Percentiles rank a stretch among this genome's conserved stretches.
Evolutionary conservation across 2,113 vertebrate genomes (phyloP).

Genomic region (Cyprinus carpio): DNA sequence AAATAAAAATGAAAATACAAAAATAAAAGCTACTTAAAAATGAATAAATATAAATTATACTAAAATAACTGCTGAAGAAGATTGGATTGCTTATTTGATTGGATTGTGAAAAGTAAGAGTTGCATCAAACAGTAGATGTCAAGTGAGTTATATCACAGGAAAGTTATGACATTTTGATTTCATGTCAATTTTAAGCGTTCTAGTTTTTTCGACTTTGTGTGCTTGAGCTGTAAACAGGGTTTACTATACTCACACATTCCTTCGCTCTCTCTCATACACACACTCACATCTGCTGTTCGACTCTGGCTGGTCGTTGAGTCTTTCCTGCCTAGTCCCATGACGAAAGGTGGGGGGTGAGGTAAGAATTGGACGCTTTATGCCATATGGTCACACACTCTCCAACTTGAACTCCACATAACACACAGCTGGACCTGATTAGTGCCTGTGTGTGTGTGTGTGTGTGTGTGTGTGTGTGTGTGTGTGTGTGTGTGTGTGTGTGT

Average conservation of each 20-base stretch:
- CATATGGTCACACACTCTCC: slow-evolving; percentile 70
- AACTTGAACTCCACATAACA: slow-evolving; percentile 71
- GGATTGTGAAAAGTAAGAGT: background rate
- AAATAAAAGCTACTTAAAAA: background rate
- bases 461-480: slow-evolving; percentile 34
- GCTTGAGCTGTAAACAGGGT: background rate
- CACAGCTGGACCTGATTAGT: slow-evolving; percentile 75
- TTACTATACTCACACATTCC: slow-evolving; percentile 29
- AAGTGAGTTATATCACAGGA: background rate
- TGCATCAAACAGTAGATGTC: background rate
- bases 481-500: too few relatives aligned
- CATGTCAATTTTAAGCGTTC: background rate
- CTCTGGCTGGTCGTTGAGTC: slow-evolving; percentile 63
- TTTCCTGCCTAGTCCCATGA: slow-evolving; percentile 63
- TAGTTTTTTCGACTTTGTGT: background rate
- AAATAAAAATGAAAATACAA: background rate
- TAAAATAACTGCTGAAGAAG: background rate
- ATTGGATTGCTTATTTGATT: background rate
- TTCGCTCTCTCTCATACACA: slow-evolving; percentile 30
- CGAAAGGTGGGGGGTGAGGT: slow-evolving; percentile 69
- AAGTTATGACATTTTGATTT: background rate
- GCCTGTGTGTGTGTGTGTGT: background rate
- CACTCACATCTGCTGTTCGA: slow-evolving; percentile 63
- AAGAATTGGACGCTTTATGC: slow-evolving; percentile 68
- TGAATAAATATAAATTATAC: background rate